Base-by-base conservation (phyloP, 2,888 invertebrate genomes). In the Nebria salina region DNA sequence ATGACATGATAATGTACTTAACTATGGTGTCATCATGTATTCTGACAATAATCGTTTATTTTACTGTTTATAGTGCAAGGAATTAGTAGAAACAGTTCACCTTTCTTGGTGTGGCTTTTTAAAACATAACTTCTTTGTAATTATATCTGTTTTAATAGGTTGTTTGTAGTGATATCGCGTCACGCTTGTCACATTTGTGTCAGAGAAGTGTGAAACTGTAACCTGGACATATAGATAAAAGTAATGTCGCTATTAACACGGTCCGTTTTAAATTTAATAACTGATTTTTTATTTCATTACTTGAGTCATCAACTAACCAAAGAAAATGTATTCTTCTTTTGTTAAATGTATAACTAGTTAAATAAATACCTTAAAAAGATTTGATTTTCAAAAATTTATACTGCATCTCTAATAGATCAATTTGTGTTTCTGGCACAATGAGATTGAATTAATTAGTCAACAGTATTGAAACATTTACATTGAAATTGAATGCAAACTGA, bases 1-100 rank as follows among this genome's bases (percentile, higher is more conserved):
- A 54, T 66, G 66, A 70, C 70, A 70, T 70, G 70, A 70, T 70
- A 70, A 70, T 70, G 70, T 70, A 70, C 70, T 70, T 70, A 70
- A 70, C 70, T 26, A 20, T 70, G 54, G 13, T 54, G 54, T 54
- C n/a, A 20, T 70, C 13, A 70, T 70, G 1, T 70, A 70, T 70
- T 7, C 70, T 70, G 11, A 2, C 20, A 25, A 20, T 26, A 25
- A 66, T 66, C 15, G 25, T 66, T 13, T 13, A 8, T 9, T 66
- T 9, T 34, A 34, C 34, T 34, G 54, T 8, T 54, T 70, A 70
- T 70, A 26, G 25, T 20, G 25, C 34, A 20, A 20, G 26, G 15
- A 26, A 70, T 66, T 13, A 11, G 66, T 66, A 25, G 34, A 25
- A 66, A 66, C 66, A 25, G 8, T 66, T 25, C 66, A n/a, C 15